Evolutionary conservation across 2,113 vertebrate genomes (phyloP), one percentile per base, ranked within the genome.

Genomic region (Accipiter cooperii): DNA sequence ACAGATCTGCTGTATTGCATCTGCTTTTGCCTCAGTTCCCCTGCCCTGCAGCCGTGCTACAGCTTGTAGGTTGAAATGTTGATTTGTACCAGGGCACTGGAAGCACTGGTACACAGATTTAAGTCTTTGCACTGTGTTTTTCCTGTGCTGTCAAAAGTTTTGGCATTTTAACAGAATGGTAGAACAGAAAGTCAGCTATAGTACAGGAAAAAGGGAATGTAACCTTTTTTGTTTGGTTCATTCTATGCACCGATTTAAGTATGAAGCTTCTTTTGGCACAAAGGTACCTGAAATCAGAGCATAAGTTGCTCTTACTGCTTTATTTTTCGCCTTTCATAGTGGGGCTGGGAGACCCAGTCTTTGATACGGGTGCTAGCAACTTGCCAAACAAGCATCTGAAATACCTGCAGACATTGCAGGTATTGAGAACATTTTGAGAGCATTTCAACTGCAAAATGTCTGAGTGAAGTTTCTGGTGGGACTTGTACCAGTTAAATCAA

Each of bases 311-410:
- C 86, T 84, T 54, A 47, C 31, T 52, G 31, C 20, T 79, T 87
- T 51, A 46, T 46, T 93, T 82, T 44, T 40, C 78, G 64, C 65
- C 84, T 96, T 96, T 93, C 80, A 60, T 75, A 49, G 29, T 12
- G n/a, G 21, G 5, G 68, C 40, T 93, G 91, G 93, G 94, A 97
- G 96, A 92, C 82, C 77, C 91, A 97, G 70, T 87, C 69, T 93
- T 97, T 97, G 70, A 94, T 78, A 97, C 92, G 86, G 94, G 93
- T 96, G 84, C 96, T 84, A 97, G 84, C 94, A 87, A 82, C 87
- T 95, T 95, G 93, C 78, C 81, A 93, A 97, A 75, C 93, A 89
- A 80, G 92, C 89, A 94, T 87, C 81, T 96, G 83, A 95, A 96
- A 92, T 86, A 84, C 14, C 38, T 69, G 70, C 36, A 90, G 60